Evolutionary conservation across 2,797 vertebrate genomes (phyloP), one percentile per base, ranked within the genome.

Genomic region (Potorous gilbertii): DNA sequence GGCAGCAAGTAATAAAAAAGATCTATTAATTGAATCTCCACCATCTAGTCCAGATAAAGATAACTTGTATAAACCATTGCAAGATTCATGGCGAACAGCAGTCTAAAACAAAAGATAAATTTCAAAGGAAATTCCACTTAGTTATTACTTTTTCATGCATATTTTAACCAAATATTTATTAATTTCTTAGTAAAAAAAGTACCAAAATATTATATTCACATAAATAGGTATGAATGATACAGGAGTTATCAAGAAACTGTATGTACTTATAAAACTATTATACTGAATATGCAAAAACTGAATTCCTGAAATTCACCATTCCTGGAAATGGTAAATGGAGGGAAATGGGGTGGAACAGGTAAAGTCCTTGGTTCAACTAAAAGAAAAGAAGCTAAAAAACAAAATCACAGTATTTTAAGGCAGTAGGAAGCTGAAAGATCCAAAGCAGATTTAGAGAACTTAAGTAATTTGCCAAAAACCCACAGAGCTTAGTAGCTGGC

Each of bases 41-140:
- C 99, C 99, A 97, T 99, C 99, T 97, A 99, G 97, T 31, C 99
- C 99, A 0, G 99, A 99, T 81, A 99, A 99, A 46, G 99, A 99
- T 56, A 99, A 99, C 97, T 99, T 99, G 98, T 99, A 99, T 92
- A 99, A 99, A 93, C 99, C 99, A 94, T 99, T 99, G 98, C 99
- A 99, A 1, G 99, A 99, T 98, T 99, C 99, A 4, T 99, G 99
- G 92, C 99, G 99, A 97, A 99, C 99, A 0, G 99, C 99, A 97
- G 99, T 99, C 99, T 99, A 97, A 0, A 97, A 66, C 74, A 91
- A 97, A 97, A 97, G 94, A 13, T 12, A 94, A 97, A 55, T 96
- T 0, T 34, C 93, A 96, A 90, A 93, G 50, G 59, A 0, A 97
- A 92, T 55, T 0, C 16, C 55, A 56, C 9, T 95, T 6, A 94